Base-by-base conservation (phyloP, 2,888 invertebrate species). In the Tinea trinotella region DNA sequence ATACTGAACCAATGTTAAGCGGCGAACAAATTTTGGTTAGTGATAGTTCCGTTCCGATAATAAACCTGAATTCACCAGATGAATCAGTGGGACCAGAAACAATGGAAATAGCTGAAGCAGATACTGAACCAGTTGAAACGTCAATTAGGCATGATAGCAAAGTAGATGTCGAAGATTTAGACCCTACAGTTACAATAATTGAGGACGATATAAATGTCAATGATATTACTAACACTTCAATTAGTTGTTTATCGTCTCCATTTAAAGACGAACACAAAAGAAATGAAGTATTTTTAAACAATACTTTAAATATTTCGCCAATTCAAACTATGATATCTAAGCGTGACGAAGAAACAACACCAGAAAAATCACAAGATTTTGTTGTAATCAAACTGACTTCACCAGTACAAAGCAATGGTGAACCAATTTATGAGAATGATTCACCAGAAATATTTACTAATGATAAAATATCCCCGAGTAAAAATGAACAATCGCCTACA, bases 221-320 rank as follows among this genome's bases (percentile, higher is more conserved):
- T 12, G 12, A n/a, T 36, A n/a, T n/a, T n/a, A 36, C 36, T 9
- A n/a, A 22, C 3, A 52, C 34, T 12, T 30, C 52, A 15, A 15
- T 12, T 17, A 19, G 52, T 48, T 68, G 73, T 4, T 61, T 69
- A n/a, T 79, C 74, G 9, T 87, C 87, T 1, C 84, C 87, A 0
- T 71, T 68, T 12, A 74, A 74, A 63, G 74, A 76, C 35, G 73
- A 75, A 20, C 68, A 64, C 22, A 71, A 78, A 58, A 75, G 83
- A 59, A 80, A 87, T 56, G 70, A 77, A 62, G 89, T 89, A 64
- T 86, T 90, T 56, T 64, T 90, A 12, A 84, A 87, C 61, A 82
- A 83, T 57, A 90, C 90, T 6, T 59, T 84, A 13, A 87, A 90
- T 65, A 89, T 90, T 67, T 90, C 90, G 0, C 90, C 90, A 0